These are phyloP conservation scores for Enteromius viviparus DNA, from an alignment of 2,797 vertebrate genomes.

Conservation along the genomic window DNA sequence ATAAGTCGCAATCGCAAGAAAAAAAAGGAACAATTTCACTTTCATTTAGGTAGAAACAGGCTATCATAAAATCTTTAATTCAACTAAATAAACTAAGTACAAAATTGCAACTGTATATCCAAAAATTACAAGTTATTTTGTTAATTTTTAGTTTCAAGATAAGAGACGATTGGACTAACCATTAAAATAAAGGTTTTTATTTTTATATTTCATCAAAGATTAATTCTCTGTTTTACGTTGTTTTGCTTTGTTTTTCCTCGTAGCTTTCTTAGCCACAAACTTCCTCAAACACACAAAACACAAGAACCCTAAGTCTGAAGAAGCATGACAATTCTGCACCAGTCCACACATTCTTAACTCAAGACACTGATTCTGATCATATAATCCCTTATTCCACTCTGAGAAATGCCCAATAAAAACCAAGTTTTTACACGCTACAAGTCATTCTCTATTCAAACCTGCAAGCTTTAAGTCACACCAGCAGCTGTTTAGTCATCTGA, in stretches of 20 bases:
- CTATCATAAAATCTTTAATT: not conserved
- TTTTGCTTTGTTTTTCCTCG: not conserved
- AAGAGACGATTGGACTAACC: not conserved
- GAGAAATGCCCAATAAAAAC: conserved; percentile 66
- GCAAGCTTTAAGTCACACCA: conserved; percentile 69
- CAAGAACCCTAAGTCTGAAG: not conserved
- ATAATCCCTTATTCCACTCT: conserved; percentile 55
- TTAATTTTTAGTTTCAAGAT: not conserved
- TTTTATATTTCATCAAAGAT: not conserved
- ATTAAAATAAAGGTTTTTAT: not conserved
- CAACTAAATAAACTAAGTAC: not conserved
- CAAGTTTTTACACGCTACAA: conserved; percentile 73
- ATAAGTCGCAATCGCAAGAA: not conserved
- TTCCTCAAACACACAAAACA: not conserved
- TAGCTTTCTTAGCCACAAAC: not conserved
- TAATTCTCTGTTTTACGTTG: too few species aligned
- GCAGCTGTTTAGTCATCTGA: conserved; percentile 79
- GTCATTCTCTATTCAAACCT: conserved; percentile 67
- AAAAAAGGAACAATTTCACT: not conserved
- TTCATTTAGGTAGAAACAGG: not conserved
- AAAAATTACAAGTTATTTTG: not conserved
- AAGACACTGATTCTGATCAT: not conserved
- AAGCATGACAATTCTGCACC: not conserved
- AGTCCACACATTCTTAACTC: conserved; percentile 2
- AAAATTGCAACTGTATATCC: not conserved